Conservation (phyloP, 2,113 vertebrate species). For the Caranx melampygus region DNA sequence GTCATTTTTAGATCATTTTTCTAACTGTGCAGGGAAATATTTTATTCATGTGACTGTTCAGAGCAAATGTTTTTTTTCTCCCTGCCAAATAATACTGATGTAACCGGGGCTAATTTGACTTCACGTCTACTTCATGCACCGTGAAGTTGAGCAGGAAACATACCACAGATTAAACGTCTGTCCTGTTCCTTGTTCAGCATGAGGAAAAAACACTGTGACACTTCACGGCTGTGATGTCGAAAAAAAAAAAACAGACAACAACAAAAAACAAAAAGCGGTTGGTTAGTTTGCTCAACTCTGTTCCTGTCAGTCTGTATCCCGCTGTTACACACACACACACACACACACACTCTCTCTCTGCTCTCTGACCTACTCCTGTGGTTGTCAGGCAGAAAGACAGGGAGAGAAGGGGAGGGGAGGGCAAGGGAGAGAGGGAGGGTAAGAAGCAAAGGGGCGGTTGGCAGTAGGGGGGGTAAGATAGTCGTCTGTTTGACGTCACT, state of each 20-base stretch:
- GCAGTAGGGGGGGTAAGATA: conserved; percentile 33
- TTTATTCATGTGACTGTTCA: not conserved
- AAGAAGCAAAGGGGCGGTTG: conserved; percentile 25
- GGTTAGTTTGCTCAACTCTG: conserved; percentile 33
- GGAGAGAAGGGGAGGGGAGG: not conserved
- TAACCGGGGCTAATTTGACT: not conserved
- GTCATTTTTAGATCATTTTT: not conserved
- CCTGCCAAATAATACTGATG: not conserved
- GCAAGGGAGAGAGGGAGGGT: not conserved
- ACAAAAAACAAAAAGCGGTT: not conserved
- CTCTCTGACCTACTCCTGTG: conserved; percentile 24
- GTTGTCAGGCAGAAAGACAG: conserved; percentile 64
- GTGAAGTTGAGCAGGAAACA: not conserved
- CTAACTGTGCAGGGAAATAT: not conserved
- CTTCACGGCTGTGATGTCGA: not conserved
- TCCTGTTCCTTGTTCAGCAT: not conserved
- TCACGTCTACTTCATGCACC: not conserved
- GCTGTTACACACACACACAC: conserved; percentile 16
- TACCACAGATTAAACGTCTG: not conserved
- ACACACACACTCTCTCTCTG: conserved; percentile 16
- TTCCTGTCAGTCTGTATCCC: conserved; percentile 40
- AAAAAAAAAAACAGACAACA: not conserved
- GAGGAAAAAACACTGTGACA: conserved; percentile 1
- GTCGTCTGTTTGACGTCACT: conserved; percentile 88
- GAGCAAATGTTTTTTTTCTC: too few relatives aligned